Base-by-base conservation (phyloP, 1,140 invertebrate genomes). In the Drosophila watanabei region DNA sequence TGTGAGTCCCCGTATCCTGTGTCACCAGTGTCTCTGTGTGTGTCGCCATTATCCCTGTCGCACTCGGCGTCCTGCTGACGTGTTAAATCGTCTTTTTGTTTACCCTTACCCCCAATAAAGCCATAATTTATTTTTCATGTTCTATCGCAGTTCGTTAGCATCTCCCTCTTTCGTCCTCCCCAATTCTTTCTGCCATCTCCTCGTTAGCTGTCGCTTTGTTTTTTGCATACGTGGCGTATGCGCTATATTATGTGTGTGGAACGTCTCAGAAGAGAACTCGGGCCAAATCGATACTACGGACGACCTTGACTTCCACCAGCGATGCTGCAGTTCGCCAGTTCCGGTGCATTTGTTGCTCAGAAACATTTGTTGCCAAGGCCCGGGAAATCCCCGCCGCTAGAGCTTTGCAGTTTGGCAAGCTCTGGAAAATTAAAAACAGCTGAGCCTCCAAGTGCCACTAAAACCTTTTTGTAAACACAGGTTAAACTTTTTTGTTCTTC, bases 61-160 rank as follows among this genome's bases (percentile, higher is more conserved):
- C 81, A 85, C 86, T 82, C 82, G 79, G 54, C 52, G 77, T 91
- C 86, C 87, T 90, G 86, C 86, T 90, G 86, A 90, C 86, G 86
- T 90, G 86, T 90, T 90, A 90, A 90, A 90, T 91, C 79, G 87
- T 91, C 87, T 82, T 91, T 90, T 90, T 90, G 87, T 90, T 90
- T 91, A 90, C 86, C 87, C 87, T 86, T 86, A 91, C 86, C 82
- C 87, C 56, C 86, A 91, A 90, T 90, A 90, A 90, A 80, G 87
- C 82, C 81, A 90, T 90, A 80, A 90, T 90, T 90, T 91, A 90
- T 90, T 86, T 90, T 90, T 90, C 82, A 90, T 91, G 79, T 85
- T 91, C 87, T 86, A 80, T 80, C 77, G 62, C 87, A 80, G 66
- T 89, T 84, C 85, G 81, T 85, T 86, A 86, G 54, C 57, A 57